phyloP scores from a whole-genome alignment of 2,113 vertebrate species.

The Ailuropoda melanoleuca region DNA sequence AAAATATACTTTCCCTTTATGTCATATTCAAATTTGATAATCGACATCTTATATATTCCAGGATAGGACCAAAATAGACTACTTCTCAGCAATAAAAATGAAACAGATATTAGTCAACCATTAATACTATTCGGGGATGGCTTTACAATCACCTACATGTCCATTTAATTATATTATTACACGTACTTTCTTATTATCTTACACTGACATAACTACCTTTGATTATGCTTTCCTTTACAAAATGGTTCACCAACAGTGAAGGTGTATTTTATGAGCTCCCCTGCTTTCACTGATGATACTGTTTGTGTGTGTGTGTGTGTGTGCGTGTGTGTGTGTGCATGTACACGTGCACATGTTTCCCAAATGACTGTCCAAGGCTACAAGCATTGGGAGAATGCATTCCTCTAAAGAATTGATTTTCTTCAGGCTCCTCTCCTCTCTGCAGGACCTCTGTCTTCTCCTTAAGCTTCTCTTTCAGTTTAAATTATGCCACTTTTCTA shows the following conservation, averaged over 20 bases:
- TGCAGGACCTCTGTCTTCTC: background rate
- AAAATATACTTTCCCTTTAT: background rate
- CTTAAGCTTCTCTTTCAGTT: background rate
- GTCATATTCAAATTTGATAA: background rate
- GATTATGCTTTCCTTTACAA: background rate
- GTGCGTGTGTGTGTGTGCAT: background rate
- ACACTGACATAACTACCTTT: background rate
- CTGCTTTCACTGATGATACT: background rate
- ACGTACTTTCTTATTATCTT: background rate
- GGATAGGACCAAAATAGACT: background rate
- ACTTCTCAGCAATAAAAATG: background rate
- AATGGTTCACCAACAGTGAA: background rate
- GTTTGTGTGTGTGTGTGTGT: background rate
- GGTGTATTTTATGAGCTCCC: background rate
- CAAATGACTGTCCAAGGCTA: background rate
- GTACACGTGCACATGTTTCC: background rate
- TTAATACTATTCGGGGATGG: background rate
- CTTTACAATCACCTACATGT: background rate
- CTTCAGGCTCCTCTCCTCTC: background rate
- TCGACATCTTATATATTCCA: background rate
- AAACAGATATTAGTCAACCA: background rate
- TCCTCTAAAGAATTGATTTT: background rate
- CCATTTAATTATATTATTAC: background rate
- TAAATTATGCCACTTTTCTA: background rate
- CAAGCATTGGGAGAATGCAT: background rate